phyloP scores from a whole-genome alignment of 2,797 vertebrate species.

The Hydrolagus colliei region DNA sequence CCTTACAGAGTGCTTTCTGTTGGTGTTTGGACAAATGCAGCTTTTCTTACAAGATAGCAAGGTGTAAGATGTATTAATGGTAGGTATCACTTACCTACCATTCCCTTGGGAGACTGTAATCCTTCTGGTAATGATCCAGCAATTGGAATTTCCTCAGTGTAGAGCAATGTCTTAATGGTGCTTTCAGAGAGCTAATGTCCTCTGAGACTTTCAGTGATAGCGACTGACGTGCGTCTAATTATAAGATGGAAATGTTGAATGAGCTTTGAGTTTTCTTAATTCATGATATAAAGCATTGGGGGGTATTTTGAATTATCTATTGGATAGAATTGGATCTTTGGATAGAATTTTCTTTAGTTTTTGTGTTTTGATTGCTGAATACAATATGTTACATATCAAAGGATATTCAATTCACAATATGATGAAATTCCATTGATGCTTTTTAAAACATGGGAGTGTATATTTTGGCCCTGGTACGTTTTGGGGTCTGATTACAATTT shows the following conservation, averaged over 20 bases:
- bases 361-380: neutral
- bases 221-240: neutral
- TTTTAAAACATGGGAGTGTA: neutral
- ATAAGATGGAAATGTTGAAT: neutral
- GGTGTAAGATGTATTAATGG: neutral
- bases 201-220: slow-evolving; percentile 41
- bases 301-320: neutral
- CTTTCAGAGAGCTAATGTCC: slow-evolving; percentile 46
- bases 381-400: neutral
- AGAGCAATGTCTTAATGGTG: slow-evolving; percentile 55
- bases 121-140: slow-evolving; percentile 46
- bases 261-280: neutral
- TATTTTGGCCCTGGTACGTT: neutral
- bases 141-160: slow-evolving; percentile 54
- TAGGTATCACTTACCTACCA: neutral
- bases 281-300: neutral
- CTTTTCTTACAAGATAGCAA: neutral
- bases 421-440: no score
- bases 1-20: slow-evolving; percentile 23
- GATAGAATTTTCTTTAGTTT: neutral
- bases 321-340: neutral
- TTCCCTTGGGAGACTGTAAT: slow-evolving; percentile 34
- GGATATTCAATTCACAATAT: neutral
- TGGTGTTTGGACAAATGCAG: neutral
- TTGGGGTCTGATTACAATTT: neutral